phyloP scores from a whole-genome alignment of 2,113 vertebrate species.

The Phycodurus eques region DNA sequence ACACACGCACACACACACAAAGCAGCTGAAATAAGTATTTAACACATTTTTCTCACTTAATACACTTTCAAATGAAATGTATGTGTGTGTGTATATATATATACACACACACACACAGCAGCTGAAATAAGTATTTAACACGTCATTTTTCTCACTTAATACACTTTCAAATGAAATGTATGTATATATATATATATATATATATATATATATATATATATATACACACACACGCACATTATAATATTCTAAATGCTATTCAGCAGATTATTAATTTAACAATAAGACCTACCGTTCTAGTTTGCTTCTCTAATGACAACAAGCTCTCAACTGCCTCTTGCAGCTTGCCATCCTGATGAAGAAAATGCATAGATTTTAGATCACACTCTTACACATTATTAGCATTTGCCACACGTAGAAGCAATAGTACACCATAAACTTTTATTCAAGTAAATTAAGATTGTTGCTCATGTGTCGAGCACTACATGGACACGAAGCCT shows the following conservation, averaged over 20 bases:
- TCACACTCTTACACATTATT: neutral
- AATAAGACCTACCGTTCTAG: slow-evolving; percentile 83
- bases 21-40: too few species aligned
- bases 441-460: neutral
- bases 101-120: too few species aligned
- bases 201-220: too few species aligned
- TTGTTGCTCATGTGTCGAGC: neutral
- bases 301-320: slow-evolving; percentile 95
- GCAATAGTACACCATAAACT: neutral
- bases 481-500: neutral
- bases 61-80: too few species aligned
- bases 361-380: neutral
- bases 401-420: neutral
- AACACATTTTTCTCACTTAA: too few species aligned
- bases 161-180: too few species aligned
- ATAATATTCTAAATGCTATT: neutral
- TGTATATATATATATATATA: too few species aligned
- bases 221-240: too few species aligned
- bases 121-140: too few species aligned
- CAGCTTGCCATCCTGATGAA: slow-evolving; percentile 86
- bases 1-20: too few species aligned
- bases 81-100: too few species aligned
- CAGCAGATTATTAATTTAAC: neutral
- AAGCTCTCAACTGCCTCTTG: slow-evolving; percentile 95
- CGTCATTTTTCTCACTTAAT: too few species aligned